Evolutionary conservation across 2,888 invertebrate species (phyloP).

Genomic region (Lasius platythorax): DNA sequence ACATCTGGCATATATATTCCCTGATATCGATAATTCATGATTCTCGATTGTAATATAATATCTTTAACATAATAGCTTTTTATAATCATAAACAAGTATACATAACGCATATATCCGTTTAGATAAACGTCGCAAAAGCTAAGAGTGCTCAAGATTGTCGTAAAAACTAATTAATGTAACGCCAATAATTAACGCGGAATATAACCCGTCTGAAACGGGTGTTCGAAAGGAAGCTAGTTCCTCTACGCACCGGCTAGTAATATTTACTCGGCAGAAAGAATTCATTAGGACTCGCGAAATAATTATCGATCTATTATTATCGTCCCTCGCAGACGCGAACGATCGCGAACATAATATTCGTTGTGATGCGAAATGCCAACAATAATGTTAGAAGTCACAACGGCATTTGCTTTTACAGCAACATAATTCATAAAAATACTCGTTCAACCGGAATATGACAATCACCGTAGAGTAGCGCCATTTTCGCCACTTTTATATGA

Average conservation of each 20-base stretch:
- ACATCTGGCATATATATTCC: not conserved
- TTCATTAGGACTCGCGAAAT: slow-evolving; percentile 40
- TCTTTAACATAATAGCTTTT: not conserved
- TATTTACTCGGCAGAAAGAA: slow-evolving; percentile 16
- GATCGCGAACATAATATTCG: slow-evolving; percentile 26
- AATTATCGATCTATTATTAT: slow-evolving; percentile 15
- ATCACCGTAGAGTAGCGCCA: not conserved
- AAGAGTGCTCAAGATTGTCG: not conserved
- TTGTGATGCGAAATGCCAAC: not conserved
- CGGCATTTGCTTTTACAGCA: slow-evolving; percentile 26
- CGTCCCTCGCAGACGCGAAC: not conserved
- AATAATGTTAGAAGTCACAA: slow-evolving; percentile 11
- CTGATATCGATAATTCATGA: slow-evolving; percentile 16
- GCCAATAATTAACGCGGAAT: not conserved
- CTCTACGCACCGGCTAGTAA: not conserved
- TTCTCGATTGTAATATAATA: not conserved
- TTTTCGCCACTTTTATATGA: slow-evolving; percentile 24
- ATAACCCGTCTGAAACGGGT: not conserved
- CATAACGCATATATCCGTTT: not conserved
- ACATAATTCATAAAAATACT: slow-evolving; percentile 43
- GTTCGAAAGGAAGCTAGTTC: not conserved
- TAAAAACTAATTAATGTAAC: slow-evolving; percentile 31
- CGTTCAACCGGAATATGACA: slow-evolving; percentile 8
- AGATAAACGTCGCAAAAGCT: not conserved
- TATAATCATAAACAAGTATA: not conserved